Base-by-base conservation (phyloP, 2,113 vertebrate genomes). In the Heterocephalus glaber region DNA sequence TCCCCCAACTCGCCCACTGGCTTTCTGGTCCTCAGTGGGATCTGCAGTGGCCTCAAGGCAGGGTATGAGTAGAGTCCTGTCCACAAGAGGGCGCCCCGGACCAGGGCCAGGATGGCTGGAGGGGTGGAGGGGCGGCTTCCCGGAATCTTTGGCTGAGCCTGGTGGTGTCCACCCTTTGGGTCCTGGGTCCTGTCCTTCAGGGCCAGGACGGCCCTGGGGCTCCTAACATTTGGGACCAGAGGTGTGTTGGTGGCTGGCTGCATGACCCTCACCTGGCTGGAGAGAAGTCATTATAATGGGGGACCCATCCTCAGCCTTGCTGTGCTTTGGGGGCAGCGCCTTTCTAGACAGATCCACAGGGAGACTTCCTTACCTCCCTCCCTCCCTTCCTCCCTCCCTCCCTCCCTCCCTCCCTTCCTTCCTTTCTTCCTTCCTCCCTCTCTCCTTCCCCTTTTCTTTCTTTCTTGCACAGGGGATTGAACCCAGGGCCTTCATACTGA, bases 81-180 rank as follows among this genome's bases (percentile, higher is more conserved):
- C 96, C 97, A 96, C 97, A 52, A 85, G 96, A 79, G 97, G 96
- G 96, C n/a, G 80, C 95, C 16, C 30, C 54, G 44, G 70, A 56
- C 60, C 91, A 61, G 38, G 47, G 61, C 74, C 44, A 19, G 61
- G 38, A 7, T 5, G 28, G 8, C 35, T 35, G 30, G 1, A 14
- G 16, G 11, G 1, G 2, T 1, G 10, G 33, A 56, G 47, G 17
- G 41, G 49, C 22, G 20, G 28, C 3, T 84, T 33, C 7, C 1
- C 10, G 30, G 52, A 60, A 16, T 54, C 0, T 80, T 65, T 7
- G 14, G 44, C 81, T 19, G 28, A 26, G 74, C 60, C 56, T 47
- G 11, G 49, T 56, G 77, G 44, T 38, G 47, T 65, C 16, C n/a
- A 54, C 41, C 41, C 56, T 44, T 19, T 35, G 17, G 38, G 8